These are phyloP conservation scores for Pseudomyrmex flavicornis DNA, from an alignment of 1,140 invertebrate species.

Conservation along the genomic window DNA sequence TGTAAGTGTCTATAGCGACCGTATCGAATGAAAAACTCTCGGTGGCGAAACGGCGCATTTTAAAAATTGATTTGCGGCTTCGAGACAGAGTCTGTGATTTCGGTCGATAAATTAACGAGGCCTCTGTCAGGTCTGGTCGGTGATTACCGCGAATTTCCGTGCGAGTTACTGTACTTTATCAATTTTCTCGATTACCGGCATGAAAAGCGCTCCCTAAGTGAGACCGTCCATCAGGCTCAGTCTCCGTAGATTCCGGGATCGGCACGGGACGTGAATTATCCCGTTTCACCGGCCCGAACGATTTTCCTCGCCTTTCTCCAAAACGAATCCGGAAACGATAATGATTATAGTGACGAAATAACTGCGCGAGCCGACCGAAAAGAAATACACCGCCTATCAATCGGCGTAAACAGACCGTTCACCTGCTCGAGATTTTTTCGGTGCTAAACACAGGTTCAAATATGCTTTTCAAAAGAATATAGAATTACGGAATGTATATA, in stretches of 20 bases:
- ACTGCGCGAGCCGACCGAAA: conserved; percentile 21
- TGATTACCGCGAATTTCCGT: conserved; percentile 69
- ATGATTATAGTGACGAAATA: conserved; percentile 71
- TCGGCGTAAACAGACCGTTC: conserved; percentile 45
- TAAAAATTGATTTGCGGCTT: conserved; percentile 73
- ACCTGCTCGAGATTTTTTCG: conserved; percentile 24
- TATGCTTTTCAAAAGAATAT: conserved; percentile 2
- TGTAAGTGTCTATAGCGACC: conserved; percentile 38
- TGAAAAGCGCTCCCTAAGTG: conserved; percentile 73
- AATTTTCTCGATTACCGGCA: conserved; percentile 75
- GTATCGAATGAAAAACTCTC: conserved; percentile 61
- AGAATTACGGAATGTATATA: background rate
- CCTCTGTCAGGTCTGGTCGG: conserved; percentile 50
- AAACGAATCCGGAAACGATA: conserved; percentile 45
- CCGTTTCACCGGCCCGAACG: conserved; percentile 24
- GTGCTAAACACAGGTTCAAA: conserved; percentile 26
- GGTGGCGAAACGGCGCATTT: conserved; percentile 67
- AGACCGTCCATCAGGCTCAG: conserved; percentile 55
- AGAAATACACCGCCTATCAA: conserved; percentile 41
- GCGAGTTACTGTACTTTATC: conserved; percentile 70
- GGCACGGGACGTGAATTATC: conserved; percentile 57
- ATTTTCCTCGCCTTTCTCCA: conserved; percentile 58
- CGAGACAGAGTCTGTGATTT: conserved; percentile 73
- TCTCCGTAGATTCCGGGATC: conserved; percentile 53
- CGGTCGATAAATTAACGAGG: conserved; percentile 76